Percentiles rank a stretch among this genome's conserved stretches.
These are phyloP conservation scores for Lycodopsis pacificus DNA, from an alignment of 2,797 vertebrate species.

Conservation along the genomic window DNA sequence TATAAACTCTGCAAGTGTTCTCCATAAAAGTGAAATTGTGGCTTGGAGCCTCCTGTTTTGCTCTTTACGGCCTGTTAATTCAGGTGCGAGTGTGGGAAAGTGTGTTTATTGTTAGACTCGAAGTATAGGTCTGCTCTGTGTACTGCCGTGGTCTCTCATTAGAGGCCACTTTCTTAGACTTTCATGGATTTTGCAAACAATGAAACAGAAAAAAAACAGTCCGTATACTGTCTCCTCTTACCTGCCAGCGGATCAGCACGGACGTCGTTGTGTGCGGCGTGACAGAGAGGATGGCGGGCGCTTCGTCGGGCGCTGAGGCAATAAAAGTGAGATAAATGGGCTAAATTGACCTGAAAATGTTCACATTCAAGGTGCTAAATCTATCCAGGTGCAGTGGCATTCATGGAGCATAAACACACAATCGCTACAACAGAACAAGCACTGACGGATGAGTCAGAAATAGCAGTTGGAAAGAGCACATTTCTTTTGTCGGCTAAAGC, in stretches of 20 bases:
- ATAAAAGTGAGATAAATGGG: constrained; percentile 62
- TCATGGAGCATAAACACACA: constrained; percentile 62
- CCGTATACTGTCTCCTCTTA: constrained; percentile 51
- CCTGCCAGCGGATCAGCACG: constrained; percentile 97
- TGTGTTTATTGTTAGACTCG: constrained; percentile 36
- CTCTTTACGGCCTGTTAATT: constrained; percentile 72
- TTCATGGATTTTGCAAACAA: constrained; percentile 33
- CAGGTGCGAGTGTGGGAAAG: constrained; percentile 59
- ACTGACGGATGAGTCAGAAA: constrained; percentile 44
- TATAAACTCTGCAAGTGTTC: constrained; percentile 71
- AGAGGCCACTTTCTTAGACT: constrained; percentile 35
- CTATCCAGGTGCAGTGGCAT: constrained; percentile 55
- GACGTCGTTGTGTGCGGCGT: constrained; percentile 96
- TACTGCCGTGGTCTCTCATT: constrained; percentile 40
- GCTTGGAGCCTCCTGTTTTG: constrained; percentile 65
- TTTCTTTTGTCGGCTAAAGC: constrained; percentile 33
- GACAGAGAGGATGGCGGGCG: constrained; percentile 91
- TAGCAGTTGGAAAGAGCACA: constrained; percentile 28
- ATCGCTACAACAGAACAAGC: constrained; percentile 27
- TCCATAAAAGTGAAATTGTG: constrained; percentile 68
- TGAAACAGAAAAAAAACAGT: constrained; percentile 10
- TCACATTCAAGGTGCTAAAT: constrained; percentile 44
- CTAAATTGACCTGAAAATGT: constrained; percentile 70
- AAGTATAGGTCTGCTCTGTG: constrained; percentile 38
- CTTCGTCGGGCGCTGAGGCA: constrained; percentile 82